These are phyloP conservation scores for Alligator sinensis DNA, from an alignment of 2,113 vertebrate species.

Conservation along the genomic window DNA sequence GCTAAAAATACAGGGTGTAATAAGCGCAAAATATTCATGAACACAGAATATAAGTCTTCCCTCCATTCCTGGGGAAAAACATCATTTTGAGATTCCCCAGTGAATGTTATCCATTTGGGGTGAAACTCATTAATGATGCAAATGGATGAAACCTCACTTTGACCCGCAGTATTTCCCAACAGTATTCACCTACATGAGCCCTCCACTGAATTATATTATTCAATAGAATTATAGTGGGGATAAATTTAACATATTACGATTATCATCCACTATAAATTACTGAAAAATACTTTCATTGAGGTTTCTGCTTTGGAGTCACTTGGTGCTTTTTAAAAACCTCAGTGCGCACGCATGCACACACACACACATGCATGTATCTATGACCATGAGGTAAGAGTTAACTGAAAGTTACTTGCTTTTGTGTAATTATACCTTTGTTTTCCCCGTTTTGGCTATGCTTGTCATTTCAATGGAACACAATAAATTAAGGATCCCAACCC, in stretches of 20 bases:
- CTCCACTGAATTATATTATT: constrained; percentile 11
- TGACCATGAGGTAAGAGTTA: not conserved
- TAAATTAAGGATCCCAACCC: no score
- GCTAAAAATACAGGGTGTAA: not conserved
- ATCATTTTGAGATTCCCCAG: not conserved
- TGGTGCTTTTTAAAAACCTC: not conserved
- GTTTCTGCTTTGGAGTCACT: constrained; percentile 5
- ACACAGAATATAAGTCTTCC: not conserved
- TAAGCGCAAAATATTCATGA: not conserved
- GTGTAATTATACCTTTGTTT: not conserved
- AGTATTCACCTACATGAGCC: not conserved
- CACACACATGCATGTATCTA: not conserved
- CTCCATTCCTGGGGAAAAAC: not conserved
- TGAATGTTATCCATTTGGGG: no score
- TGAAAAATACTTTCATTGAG: not conserved
- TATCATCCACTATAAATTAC: not conserved
- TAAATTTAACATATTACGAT: not conserved
- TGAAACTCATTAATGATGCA: not conserved
- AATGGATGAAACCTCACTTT: not conserved
- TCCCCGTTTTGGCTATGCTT: not conserved
- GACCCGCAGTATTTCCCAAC: not conserved
- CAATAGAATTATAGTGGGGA: not conserved
- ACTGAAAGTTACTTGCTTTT: not conserved
- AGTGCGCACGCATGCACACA: not conserved
- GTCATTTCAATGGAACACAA: not conserved